phyloP scores from a whole-genome alignment of 1,140 invertebrate species.

The Patella vulgata region DNA sequence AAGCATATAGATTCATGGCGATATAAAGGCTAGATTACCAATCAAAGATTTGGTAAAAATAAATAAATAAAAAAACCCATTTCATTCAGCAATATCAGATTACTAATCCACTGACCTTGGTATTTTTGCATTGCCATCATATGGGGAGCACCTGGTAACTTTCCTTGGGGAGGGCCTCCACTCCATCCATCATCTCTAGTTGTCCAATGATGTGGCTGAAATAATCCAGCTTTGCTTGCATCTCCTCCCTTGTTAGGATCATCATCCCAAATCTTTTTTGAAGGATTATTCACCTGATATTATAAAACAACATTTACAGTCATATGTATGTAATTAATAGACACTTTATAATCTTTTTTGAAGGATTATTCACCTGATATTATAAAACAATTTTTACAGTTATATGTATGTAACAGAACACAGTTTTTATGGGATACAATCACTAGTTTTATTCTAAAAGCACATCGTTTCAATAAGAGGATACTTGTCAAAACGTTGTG shows the following conservation, averaged over 20 bases:
- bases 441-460: too few species aligned
- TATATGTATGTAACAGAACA: neutral
- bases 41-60: too few species aligned
- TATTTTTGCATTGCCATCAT: too few species aligned
- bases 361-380: slow-evolving; percentile 33
- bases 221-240: slow-evolving; percentile 76
- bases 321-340: neutral
- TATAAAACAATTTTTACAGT: neutral
- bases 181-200: slow-evolving; percentile 77
- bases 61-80: too few species aligned
- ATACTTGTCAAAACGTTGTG: too few species aligned
- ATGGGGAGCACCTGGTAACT: too few species aligned
- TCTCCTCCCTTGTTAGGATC: slow-evolving; percentile 36
- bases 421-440: too few species aligned
- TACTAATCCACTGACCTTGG: too few species aligned
- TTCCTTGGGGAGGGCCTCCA: slow-evolving; percentile 1
- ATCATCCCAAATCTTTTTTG: slow-evolving; percentile 62
- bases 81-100: too few species aligned
- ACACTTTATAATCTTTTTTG: slow-evolving; percentile 35
- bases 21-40: too few species aligned
- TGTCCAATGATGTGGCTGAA: slow-evolving; percentile 83
- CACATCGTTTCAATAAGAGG: too few species aligned
- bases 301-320: slow-evolving; percentile 1
- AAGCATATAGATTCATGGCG: too few species aligned
- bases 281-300: slow-evolving; percentile 31